These are phyloP conservation scores for Argyra leucocephala DNA, from an alignment of 2,888 invertebrate genomes.

Conservation along the genomic window DNA sequence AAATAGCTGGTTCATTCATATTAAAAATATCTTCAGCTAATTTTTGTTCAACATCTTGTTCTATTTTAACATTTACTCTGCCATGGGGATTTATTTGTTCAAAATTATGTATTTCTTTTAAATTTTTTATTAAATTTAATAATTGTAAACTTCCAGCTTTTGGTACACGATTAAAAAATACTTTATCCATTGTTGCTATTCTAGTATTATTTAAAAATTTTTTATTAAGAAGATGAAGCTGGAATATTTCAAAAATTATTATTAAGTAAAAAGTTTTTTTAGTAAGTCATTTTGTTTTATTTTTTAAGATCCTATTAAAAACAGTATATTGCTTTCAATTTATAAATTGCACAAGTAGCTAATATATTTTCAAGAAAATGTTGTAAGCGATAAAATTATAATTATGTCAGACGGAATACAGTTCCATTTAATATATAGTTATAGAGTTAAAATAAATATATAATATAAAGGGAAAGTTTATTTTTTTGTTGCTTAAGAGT, in stretches of 20 bases:
- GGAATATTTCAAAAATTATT: too few species aligned
- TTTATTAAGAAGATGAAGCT: neutral
- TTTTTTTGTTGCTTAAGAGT: too few species aligned
- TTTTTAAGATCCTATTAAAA: too few species aligned
- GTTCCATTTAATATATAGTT: too few species aligned
- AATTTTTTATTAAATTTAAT: slow-evolving; percentile 67
- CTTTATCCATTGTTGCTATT: slow-evolving; percentile 56
- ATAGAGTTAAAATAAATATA: too few species aligned
- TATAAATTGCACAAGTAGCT: too few species aligned
- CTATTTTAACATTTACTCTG: slow-evolving; percentile 67
- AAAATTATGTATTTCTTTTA: slow-evolving; percentile 44
- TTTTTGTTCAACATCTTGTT: slow-evolving; percentile 43
- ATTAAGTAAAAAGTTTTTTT: too few species aligned
- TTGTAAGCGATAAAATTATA: too few species aligned
- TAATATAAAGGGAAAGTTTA: too few species aligned
- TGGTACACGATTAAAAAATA: slow-evolving; percentile 84
- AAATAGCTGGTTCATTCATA: slow-evolving; percentile 67
- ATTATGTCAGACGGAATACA: too few species aligned
- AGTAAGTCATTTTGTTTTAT: neutral
- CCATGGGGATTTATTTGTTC: slow-evolving; percentile 75
- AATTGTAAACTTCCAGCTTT: slow-evolving; percentile 85
- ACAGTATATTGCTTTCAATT: too few species aligned
- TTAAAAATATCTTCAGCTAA: slow-evolving; percentile 61
- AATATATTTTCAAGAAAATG: too few species aligned
- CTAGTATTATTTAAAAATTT: slow-evolving; percentile 56